phyloP scores from a whole-genome alignment of 2,888 invertebrate species.

The Athalia rosae region DNA sequence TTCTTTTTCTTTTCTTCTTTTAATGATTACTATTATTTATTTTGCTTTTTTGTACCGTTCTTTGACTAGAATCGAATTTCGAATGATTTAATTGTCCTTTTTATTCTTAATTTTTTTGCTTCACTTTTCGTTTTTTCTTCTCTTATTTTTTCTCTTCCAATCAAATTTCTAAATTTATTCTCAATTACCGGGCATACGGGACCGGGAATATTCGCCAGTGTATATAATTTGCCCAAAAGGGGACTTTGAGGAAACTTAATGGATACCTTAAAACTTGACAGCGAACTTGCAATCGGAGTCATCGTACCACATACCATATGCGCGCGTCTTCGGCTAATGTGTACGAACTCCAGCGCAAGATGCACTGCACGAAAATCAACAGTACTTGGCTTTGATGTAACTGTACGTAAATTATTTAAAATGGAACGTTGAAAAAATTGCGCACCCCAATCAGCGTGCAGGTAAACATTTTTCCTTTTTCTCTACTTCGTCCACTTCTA shows the following conservation, averaged over 20 bases:
- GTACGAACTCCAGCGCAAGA: not conserved
- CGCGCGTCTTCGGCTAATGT: not conserved
- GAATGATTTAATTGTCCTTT: constrained; percentile 13
- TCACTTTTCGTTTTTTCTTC: constrained; percentile 24
- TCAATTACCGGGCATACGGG: constrained; percentile 57
- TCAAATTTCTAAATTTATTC: constrained; percentile 21
- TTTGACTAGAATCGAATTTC: constrained; percentile 72
- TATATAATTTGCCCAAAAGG: constrained; percentile 70
- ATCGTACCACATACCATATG: not conserved
- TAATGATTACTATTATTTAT: not conserved
- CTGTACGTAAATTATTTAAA: constrained; percentile 44
- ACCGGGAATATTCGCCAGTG: constrained; percentile 70
- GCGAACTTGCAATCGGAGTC: constrained; percentile 11
- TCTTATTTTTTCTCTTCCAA: not conserved
- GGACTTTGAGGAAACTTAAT: constrained; percentile 73
- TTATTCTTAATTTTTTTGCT: constrained; percentile 24
- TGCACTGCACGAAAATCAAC: constrained; percentile 37
- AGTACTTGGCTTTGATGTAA: constrained; percentile 44
- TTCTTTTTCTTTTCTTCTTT: constrained; percentile 50
- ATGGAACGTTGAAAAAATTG: constrained; percentile 40
- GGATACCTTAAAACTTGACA: constrained; percentile 66
- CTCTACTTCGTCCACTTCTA: too few species aligned
- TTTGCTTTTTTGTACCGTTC: constrained; percentile 67
- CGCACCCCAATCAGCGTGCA: constrained; percentile 27
- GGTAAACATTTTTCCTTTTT: not conserved